Evolutionary conservation across 2,797 vertebrate species (phyloP), one percentile per base, ranked within the genome.

Genomic region (Smutsia temminckii): DNA sequence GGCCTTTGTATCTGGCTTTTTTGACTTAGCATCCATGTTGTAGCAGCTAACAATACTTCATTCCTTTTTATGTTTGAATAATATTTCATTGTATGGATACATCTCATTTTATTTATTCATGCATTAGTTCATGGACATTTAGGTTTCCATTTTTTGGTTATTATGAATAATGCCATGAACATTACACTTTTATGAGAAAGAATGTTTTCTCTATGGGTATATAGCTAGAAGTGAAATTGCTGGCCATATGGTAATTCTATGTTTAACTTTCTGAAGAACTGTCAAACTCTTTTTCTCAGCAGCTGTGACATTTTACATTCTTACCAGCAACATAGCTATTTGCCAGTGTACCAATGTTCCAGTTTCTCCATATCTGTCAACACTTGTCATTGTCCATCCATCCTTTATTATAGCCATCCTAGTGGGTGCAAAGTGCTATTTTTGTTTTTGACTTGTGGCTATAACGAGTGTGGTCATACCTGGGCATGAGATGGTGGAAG

Each of bases 401-500:
- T 46, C 46, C 46, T 46, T 46, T 46, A 13, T 40, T 29, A 64
- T 0, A 72, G 69, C 4, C 11, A 34, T 14, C 40, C 18, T 11
- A 20, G 12, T 11, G 27, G 16, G 17, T 85, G 3, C 17, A 8
- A 64, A 53, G 34, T 61, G 29, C 29, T 32, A 6, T 59, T 64
- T 27, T 90, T 46, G 46, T 93, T 81, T 79, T 1, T 18, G 72
- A 81, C 27, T 66, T 49, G 66, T 32, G 81, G 81, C 72, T 71
- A 4, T n/a, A 93, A 87, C 1, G 77, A 96, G 94, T 0, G 63
- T 13, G 66, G 40, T 9, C 96, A 97, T 99, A 99, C 99, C 98
- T 99, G 98, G 92, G 99, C 99, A 98, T 99, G 99, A 91, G 98
- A 99, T n/a, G 99, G 99, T 83, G 99, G 99, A 69, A 99, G 98